A percentile compares a stretch with the other conserved stretches of the same genome.
phyloP scores from a whole-genome alignment of 2,113 vertebrate genomes.

The Accipiter virgatus region DNA sequence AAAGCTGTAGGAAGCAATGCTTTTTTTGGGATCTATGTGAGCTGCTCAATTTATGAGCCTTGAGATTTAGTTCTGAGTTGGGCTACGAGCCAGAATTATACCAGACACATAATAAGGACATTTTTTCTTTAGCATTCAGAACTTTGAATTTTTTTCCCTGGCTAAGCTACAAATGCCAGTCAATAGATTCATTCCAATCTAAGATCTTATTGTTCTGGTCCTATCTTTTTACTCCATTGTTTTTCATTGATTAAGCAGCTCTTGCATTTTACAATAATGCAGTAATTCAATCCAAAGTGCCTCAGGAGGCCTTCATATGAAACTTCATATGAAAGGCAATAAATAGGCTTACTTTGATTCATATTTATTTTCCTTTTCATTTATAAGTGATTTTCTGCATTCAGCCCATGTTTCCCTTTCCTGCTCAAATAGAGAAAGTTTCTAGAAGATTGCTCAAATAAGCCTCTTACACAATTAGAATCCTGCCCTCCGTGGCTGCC shows the following conservation, averaged over 20 bases:
- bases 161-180: not conserved
- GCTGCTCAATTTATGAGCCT: not conserved
- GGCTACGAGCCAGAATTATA: not conserved
- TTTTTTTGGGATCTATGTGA: not conserved
- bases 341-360: constrained; percentile 42
- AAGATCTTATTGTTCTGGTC: constrained; percentile 42
- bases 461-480: constrained; percentile 40
- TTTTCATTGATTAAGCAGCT: constrained; percentile 53
- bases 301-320: not conserved
- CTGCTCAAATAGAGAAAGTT: not conserved
- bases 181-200: constrained; percentile 39
- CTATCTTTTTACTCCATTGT: not conserved
- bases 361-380: constrained; percentile 55
- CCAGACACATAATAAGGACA: not conserved
- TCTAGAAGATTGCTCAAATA: constrained; percentile 8
- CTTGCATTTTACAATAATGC: not conserved
- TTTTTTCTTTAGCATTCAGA: constrained; percentile 13
- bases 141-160: not conserved
- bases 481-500: not conserved
- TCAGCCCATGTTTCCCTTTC: not conserved
- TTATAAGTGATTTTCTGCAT: constrained; percentile 19
- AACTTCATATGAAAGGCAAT: not conserved
- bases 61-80: not conserved
- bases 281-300: not conserved
- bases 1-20: not conserved